phyloP scores from a whole-genome alignment of 2,888 invertebrate genomes.

The Caenorhabditis uteleia region DNA sequence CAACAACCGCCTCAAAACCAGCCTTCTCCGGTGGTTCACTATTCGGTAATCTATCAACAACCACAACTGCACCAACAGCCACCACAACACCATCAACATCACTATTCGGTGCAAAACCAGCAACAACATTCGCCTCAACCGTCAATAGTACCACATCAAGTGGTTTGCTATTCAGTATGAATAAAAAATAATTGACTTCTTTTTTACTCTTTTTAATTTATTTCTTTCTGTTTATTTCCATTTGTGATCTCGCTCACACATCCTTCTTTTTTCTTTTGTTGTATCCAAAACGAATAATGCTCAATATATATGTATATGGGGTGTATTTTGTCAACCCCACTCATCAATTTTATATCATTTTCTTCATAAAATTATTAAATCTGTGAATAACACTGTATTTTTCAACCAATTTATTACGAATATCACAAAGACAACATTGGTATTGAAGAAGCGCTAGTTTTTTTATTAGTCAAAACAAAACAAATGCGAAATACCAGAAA shows the following conservation, averaged over 20 bases:
- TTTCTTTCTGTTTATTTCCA: no score
- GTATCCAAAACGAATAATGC: no score
- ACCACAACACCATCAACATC: constrained; percentile 38
- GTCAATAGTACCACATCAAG: constrained; percentile 42
- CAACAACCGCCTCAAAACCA: constrained; percentile 19
- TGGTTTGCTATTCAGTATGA: constrained; percentile 46
- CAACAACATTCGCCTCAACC: constrained; percentile 37
- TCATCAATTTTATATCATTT: no score
- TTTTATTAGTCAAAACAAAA: no score
- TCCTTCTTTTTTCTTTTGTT: not conserved
- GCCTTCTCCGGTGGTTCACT: constrained; percentile 38
- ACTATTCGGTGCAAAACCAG: constrained; percentile 6
- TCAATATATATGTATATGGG: no score
- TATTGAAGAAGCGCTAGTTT: no score
- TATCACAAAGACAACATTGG: no score
- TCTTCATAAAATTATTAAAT: no score
- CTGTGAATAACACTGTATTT: no score
- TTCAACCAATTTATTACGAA: no score
- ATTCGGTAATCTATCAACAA: constrained; percentile 25
- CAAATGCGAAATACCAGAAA: no score
- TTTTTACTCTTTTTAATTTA: not conserved
- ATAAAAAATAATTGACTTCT: constrained; percentile 21
- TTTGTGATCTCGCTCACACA: not conserved
- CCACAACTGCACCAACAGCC: constrained; percentile 20
- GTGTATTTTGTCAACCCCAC: no score